phyloP scores from a whole-genome alignment of 2,888 invertebrate species.

The Cheilosia scutellata region DNA sequence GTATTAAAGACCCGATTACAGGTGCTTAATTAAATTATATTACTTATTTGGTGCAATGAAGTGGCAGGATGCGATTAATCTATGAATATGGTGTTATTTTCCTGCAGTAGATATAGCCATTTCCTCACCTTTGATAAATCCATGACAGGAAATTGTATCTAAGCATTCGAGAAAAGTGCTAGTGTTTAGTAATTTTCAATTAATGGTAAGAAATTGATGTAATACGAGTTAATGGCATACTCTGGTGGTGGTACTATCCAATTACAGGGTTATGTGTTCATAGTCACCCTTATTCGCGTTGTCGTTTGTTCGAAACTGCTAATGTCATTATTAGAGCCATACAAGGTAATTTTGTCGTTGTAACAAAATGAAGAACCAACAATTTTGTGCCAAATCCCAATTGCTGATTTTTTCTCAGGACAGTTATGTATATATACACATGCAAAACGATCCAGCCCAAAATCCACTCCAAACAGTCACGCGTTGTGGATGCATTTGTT shows the following conservation, averaged over 20 bases:
- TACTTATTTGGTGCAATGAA: conserved; percentile 20
- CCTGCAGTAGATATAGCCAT: not conserved
- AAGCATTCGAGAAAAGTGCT: not conserved
- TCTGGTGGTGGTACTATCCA: too few relatives aligned
- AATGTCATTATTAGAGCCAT: not conserved
- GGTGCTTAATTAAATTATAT: conserved; percentile 26
- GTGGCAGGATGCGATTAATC: conserved; percentile 29
- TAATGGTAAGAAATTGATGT: not conserved
- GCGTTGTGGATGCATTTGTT: too few relatives aligned
- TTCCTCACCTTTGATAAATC: not conserved
- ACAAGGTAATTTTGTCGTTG: too few relatives aligned
- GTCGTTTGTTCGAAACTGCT: not conserved
- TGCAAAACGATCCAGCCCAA: too few relatives aligned
- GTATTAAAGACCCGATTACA: not conserved
- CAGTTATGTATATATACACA: too few relatives aligned
- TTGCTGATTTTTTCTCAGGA: too few relatives aligned
- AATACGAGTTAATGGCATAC: too few relatives aligned
- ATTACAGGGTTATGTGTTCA: too few relatives aligned
- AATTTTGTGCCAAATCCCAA: too few relatives aligned
- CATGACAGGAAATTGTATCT: not conserved
- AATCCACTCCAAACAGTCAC: too few relatives aligned
- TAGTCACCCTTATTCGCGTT: too few relatives aligned
- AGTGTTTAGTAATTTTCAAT: conserved; percentile 1
- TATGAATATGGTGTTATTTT: conserved; percentile 27
- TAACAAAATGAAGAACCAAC: too few relatives aligned